Base-by-base conservation (phyloP, 2,888 invertebrate species). In the Phorcus lineatus region DNA sequence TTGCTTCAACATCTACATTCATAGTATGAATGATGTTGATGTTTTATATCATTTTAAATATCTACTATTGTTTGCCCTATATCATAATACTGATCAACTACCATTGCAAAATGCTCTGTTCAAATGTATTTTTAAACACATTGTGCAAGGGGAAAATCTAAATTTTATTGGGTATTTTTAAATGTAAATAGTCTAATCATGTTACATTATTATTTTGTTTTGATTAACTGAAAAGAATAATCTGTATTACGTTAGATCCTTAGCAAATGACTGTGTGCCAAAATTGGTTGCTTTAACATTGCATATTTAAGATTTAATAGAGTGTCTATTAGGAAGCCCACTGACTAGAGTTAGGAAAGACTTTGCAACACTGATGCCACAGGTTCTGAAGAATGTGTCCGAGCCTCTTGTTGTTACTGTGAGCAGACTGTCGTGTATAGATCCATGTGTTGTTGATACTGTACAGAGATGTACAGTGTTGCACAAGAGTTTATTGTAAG, bases 401-500 rank as follows among this genome's bases (percentile, higher is more conserved):
- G 28, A 28, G 28, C 62, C 28, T 62, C 16, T 16, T 62, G 62
- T 28, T 62, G 62, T 62, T 62, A 24, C 24, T 62, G 57, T 57
- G 24, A n/a, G 57, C 57, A 57, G 62, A 62, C 16, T 62, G 28
- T 28, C 28, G 62, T 62, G 62, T 62, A 62, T 62, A 62, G 62
- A 28, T 62, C 24, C 28, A 24, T 62, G n/a, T 62, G 24, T 62
- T 62, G 28, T 47, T 28, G 28, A 62, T 62, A 24, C 57, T 62
- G 62, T 62, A 62, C 62, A 62, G 62, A 62, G 24, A 28, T 62
- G 62, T 62, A 62, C 62, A 62, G 62, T 62, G 62, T 24, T 62
- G 24, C 62, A 62, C 57, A 57, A 24, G 28, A 62, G 62, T 62
- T 62, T 28, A 28, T 16, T 62, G 62, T 62, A 62, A 62, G 62